Percentiles rank a stretch among this genome's conserved stretches.
Evolutionary conservation across 2,113 vertebrate genomes (phyloP).

Genomic region (Neogobius melanostomus): DNA sequence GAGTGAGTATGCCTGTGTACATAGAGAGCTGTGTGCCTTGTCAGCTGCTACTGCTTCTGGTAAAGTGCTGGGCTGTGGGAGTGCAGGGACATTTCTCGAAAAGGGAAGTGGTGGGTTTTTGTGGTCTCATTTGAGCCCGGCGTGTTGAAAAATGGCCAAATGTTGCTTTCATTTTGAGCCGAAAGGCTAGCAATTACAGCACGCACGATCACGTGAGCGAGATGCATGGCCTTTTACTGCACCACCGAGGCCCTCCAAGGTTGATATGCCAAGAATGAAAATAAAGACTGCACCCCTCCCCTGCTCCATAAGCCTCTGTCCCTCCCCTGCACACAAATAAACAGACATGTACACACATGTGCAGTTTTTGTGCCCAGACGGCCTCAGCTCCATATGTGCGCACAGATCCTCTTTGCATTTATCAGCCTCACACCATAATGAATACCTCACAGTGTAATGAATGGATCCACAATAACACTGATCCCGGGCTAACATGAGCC

Average conservation of each 20-base stretch:
- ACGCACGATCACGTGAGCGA: slow-evolving; percentile 41
- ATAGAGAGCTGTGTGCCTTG: slow-evolving; percentile 39
- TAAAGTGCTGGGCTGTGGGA: slow-evolving; percentile 64
- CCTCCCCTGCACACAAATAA: slow-evolving; percentile 39
- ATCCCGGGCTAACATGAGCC: slow-evolving; percentile 43
- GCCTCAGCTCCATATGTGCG: slow-evolving; percentile 38
- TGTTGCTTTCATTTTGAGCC: slow-evolving; percentile 57
- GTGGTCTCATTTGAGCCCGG: slow-evolving; percentile 57
- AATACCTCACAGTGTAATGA: slow-evolving; percentile 51
- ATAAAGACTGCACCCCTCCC: slow-evolving; percentile 44
- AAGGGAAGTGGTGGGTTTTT: slow-evolving; percentile 71
- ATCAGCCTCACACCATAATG: slow-evolving; percentile 54
- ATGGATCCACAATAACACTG: slow-evolving; percentile 61
- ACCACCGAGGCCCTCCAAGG: slow-evolving; percentile 50
- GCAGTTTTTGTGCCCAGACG: slow-evolving; percentile 26
- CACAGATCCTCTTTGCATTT: slow-evolving; percentile 53
- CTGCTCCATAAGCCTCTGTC: slow-evolving; percentile 13
- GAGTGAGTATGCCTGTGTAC: slow-evolving; percentile 14
- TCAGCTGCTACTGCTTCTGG: slow-evolving; percentile 68
- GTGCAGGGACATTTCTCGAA: slow-evolving; percentile 65
- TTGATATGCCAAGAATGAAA: slow-evolving; percentile 65
- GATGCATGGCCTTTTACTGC: slow-evolving; percentile 61
- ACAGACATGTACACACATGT: slow-evolving; percentile 24
- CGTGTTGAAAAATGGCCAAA: slow-evolving; percentile 66
- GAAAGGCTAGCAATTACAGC: slow-evolving; percentile 57